Evolutionary conservation across 2,113 vertebrate genomes (phyloP), one percentile per base, ranked within the genome.

Genomic region (Abramis brama): DNA sequence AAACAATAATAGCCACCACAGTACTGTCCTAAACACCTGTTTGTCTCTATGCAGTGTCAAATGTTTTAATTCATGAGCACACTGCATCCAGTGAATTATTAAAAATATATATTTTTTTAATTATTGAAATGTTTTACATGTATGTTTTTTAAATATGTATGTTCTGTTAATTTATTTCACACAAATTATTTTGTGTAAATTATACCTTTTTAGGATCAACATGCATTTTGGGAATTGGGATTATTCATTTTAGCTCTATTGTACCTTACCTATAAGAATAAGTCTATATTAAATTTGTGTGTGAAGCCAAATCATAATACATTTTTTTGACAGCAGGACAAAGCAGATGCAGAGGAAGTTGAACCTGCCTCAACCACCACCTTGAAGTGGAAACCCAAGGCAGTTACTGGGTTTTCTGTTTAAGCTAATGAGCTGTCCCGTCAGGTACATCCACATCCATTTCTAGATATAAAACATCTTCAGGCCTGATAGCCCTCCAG

Each of bases 351-450:
- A 5, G 95, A 96, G 6, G 94, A 95, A 30, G 96, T 95, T 0
- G 95, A 96, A 21, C 0, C 64, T 0, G 13, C 85, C 27, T 15
- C 78, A 4, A 43, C 82, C 2, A 4, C 83, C 0, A 0, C 78
- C 39, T 92, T 96, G 2, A 94, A 93, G 78, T 99, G 97, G 97
- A 95, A 94, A 86, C 96, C 93, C 17, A 93, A 86, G 82, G 87
- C 90, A 85, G 91, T 98, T 92, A 95, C 94, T 0, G 86, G 87
- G 2, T 36, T 95, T 87, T 95, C 94, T 5, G 39, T 83, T 2
- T 94, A 89, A 92, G 89, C 91, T 0, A 92, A 93, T 79, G 57
- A 43, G 39, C 23, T 57, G 11, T 6, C 66, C 13, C 55, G 43
- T 77, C 78, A 4, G 71, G 88, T 89, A 30, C 15, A 21, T 23